Percentiles rank a stretch among this genome's conserved stretches.
Conservation (phyloP, 2,797 vertebrate genomes). For the Sebastes flavidus region DNA sequence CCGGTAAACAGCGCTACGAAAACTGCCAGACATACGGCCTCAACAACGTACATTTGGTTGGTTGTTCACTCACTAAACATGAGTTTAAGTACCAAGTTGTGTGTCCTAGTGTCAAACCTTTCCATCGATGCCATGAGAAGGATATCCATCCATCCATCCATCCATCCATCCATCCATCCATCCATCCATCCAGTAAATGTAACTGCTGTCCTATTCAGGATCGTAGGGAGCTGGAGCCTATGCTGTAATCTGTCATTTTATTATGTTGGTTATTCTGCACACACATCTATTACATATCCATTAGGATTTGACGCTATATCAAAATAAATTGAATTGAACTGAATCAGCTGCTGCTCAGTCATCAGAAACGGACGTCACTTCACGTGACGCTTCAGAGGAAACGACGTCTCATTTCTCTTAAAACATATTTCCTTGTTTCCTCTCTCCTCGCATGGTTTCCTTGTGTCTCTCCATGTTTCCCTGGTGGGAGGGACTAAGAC, state of each 20-base stretch:
- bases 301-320: too few relatives aligned
- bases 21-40: background rate
- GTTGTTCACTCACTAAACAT: too few relatives aligned
- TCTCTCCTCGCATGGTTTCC: too few relatives aligned
- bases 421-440: too few relatives aligned
- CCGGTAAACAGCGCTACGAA: background rate
- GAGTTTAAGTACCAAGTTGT: too few relatives aligned
- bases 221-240: background rate
- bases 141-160: background rate
- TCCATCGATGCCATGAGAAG: background rate
- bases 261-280: background rate
- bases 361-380: too few relatives aligned
- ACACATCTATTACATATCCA: background rate
- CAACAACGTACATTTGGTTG: background rate
- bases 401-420: too few relatives aligned
- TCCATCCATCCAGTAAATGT: background rate
- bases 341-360: too few relatives aligned
- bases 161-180: background rate
- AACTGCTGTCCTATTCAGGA: background rate
- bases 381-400: too few relatives aligned
- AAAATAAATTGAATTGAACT: too few relatives aligned
- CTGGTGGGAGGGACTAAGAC: too few relatives aligned
- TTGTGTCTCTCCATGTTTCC: too few relatives aligned
- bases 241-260: background rate
- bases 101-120: background rate